phyloP scores from a whole-genome alignment of 1,140 invertebrate species.

The Leucophenga varia region DNA sequence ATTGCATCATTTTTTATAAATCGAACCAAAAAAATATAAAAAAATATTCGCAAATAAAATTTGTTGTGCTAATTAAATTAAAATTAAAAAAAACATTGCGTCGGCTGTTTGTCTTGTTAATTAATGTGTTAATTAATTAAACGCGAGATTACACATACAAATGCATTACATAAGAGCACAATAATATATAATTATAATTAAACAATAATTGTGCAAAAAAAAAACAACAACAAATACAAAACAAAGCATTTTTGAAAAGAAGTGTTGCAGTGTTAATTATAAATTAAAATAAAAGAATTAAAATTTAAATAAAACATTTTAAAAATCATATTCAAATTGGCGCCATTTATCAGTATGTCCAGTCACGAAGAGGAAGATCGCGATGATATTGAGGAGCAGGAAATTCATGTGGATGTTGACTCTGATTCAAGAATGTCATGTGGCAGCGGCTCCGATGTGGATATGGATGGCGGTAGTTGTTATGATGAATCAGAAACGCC shows the following conservation, averaged over 20 bases:
- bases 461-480: constrained; percentile 56
- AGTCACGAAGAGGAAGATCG: constrained; percentile 55
- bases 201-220: too few species aligned
- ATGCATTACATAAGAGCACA: too few species aligned
- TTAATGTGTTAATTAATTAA: too few species aligned
- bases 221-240: too few species aligned
- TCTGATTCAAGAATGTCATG: constrained; percentile 63
- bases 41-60: constrained; percentile 1
- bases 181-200: too few species aligned
- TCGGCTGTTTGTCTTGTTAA: too few species aligned
- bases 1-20: background rate
- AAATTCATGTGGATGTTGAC: constrained; percentile 63
- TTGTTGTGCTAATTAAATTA: too few species aligned
- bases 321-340: constrained; percentile 28
- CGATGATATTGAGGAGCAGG: constrained; percentile 63
- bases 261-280: too few species aligned
- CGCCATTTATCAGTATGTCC: constrained; percentile 49
- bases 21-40: constrained; percentile 1
- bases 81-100: too few species aligned
- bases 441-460: constrained; percentile 58
- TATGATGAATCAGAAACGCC: constrained; percentile 56
- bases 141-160: too few species aligned
- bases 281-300: background rate
- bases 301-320: background rate
- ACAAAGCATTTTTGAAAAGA: too few species aligned